Evolutionary conservation across 2,888 invertebrate genomes (phyloP).

Genomic region (Orthonychiurus folsomi): DNA sequence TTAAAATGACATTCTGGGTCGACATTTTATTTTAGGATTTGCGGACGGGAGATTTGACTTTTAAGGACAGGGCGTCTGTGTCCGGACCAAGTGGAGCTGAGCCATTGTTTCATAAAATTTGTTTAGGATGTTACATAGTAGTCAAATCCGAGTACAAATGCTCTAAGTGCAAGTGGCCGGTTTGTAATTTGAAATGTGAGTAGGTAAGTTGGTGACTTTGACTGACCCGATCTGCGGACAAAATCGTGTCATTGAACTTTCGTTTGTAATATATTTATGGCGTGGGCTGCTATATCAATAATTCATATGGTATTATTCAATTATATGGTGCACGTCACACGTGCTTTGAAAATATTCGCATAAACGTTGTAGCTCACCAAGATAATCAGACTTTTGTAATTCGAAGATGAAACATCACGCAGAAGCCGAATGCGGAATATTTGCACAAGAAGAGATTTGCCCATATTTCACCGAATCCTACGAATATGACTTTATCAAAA

Average conservation of each 20-base stretch:
- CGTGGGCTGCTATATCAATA: too few relatives aligned
- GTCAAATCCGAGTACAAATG: conserved; percentile 28
- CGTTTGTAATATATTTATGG: too few relatives aligned
- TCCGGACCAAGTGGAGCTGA: conserved; percentile 53
- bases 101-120: conserved; percentile 33
- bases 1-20: conserved; percentile 51
- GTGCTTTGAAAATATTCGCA: too few relatives aligned
- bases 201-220: too few relatives aligned
- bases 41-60: conserved; percentile 59
- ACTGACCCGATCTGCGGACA: too few relatives aligned
- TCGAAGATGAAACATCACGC: conserved; percentile 23
- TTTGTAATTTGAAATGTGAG: conserved; percentile 57
- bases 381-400: too few relatives aligned
- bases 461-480: conserved; percentile 29
- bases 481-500: conserved; percentile 57
- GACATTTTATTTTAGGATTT: conserved; percentile 65
- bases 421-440: conserved; percentile 32
- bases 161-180: conserved; percentile 57
- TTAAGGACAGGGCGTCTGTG: conserved; percentile 63
- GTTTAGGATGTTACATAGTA: conserved; percentile 40
- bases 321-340: too few relatives aligned
- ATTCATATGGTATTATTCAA: too few relatives aligned
- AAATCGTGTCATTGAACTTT: too few relatives aligned
- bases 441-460: conserved; percentile 19
- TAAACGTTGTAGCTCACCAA: too few relatives aligned